phyloP scores from a whole-genome alignment of 2,113 vertebrate species.

The Macrotus californicus region DNA sequence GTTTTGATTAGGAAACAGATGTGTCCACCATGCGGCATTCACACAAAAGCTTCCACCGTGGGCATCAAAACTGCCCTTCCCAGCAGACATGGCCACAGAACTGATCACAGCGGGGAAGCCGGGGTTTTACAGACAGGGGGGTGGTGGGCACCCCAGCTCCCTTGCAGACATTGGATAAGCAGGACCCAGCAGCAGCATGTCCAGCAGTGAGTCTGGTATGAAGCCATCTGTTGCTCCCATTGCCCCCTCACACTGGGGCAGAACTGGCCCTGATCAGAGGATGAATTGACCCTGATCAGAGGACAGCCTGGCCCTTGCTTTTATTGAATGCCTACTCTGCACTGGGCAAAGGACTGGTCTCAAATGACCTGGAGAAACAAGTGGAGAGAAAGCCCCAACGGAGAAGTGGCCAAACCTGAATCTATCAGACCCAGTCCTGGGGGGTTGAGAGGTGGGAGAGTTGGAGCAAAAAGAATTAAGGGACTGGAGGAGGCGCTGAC shows the following conservation, averaged over 20 bases:
- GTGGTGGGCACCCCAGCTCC: neutral
- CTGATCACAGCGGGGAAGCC: neutral
- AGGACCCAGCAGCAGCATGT: rapidly evolving
- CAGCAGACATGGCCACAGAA: neutral
- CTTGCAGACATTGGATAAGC: neutral
- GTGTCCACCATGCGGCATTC: neutral
- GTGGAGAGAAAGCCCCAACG: neutral
- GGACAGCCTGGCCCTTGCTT: neutral
- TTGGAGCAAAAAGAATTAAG: neutral
- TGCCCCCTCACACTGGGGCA: neutral
- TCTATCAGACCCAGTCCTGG: neutral
- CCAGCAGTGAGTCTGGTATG: rapidly evolving
- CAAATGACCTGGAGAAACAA: neutral
- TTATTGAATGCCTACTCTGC: neutral
- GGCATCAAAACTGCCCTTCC: neutral
- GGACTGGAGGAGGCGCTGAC: neutral
- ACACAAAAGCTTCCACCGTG: neutral
- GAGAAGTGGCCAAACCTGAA: neutral
- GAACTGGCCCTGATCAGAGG: neutral
- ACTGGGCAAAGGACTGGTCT: neutral
- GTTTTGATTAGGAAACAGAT: conserved; percentile 18
- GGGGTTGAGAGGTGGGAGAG: rapidly evolving
- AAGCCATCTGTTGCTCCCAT: neutral
- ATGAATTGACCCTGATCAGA: too few species aligned
- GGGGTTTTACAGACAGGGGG: too few species aligned